These are phyloP conservation scores for Drosophila setosimentum DNA, from an alignment of 2,888 invertebrate species.

Conservation along the genomic window DNA sequence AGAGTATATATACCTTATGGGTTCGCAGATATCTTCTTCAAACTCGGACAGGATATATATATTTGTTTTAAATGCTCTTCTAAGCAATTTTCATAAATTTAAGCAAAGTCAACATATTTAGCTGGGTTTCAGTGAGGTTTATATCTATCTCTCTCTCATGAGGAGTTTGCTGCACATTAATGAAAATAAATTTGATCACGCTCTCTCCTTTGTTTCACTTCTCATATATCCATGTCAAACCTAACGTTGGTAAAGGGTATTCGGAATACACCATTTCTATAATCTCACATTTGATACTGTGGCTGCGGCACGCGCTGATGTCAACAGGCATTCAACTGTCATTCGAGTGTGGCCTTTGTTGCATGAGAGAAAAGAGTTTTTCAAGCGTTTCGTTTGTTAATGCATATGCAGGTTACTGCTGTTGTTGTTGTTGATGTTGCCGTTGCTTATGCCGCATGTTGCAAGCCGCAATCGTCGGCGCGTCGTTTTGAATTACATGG, in stretches of 20 bases:
- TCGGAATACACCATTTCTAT: background rate
- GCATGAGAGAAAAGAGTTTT: constrained; percentile 38
- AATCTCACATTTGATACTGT: constrained; percentile 29
- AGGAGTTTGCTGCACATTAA: background rate
- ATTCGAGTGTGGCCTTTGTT: constrained; percentile 47
- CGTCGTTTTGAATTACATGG: constrained; percentile 52
- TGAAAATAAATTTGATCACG: background rate
- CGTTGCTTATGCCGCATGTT: constrained; percentile 52
- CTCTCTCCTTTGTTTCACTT: background rate
- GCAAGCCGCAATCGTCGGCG: constrained; percentile 47
- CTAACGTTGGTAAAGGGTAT: background rate
- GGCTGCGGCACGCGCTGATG: constrained; percentile 63
- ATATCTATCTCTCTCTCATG: too few relatives aligned
- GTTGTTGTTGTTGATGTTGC: background rate
- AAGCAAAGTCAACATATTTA: background rate
- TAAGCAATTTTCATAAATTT: background rate
- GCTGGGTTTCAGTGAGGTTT: background rate
- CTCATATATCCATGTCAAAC: background rate
- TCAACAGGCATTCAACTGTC: constrained; percentile 59
- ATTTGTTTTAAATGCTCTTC: background rate
- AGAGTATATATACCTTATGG: background rate
- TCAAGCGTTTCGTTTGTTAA: constrained; percentile 48
- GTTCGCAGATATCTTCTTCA: background rate
- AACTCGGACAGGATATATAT: too few relatives aligned
- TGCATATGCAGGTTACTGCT: constrained; percentile 19